Evolutionary conservation across 1,140 invertebrate species (phyloP).

Genomic region (Riptortus pedestris): DNA sequence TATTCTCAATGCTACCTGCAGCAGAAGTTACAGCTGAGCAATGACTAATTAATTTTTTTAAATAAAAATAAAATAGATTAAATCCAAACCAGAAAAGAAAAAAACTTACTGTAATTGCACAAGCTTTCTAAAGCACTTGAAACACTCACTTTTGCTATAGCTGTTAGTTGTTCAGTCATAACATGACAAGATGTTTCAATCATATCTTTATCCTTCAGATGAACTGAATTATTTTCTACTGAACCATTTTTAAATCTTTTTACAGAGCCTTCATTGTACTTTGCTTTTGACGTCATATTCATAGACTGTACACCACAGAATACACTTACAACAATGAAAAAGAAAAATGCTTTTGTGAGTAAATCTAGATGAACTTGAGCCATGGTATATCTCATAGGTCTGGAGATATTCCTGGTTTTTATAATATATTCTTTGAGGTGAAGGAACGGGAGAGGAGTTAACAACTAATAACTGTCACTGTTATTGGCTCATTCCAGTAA

Average conservation of each 20-base stretch:
- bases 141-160: slow-evolving; percentile 22
- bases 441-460: too few relatives aligned
- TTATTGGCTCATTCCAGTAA: neutral
- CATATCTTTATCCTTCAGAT: slow-evolving; percentile 17
- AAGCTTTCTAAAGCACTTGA: slow-evolving; percentile 20
- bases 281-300: slow-evolving; percentile 1
- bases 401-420: slow-evolving; percentile 14
- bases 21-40: too few relatives aligned
- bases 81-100: neutral
- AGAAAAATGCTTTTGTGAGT: too few relatives aligned
- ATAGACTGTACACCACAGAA: neutral
- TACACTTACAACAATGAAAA: neutral
- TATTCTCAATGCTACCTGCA: too few relatives aligned
- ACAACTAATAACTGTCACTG: neutral
- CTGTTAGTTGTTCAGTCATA: slow-evolving; percentile 19
- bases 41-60: too few relatives aligned
- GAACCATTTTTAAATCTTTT: neutral
- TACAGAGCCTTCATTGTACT: neutral
- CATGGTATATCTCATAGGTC: neutral
- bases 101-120: slow-evolving; percentile 19
- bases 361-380: too few relatives aligned
- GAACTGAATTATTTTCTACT: neutral
- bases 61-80: neutral
- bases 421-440: too few relatives aligned
- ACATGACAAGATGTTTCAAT: slow-evolving; percentile 23